Evolutionary conservation across 2,113 vertebrate genomes (phyloP).

Genomic region (Peromyscus polionotus): DNA sequence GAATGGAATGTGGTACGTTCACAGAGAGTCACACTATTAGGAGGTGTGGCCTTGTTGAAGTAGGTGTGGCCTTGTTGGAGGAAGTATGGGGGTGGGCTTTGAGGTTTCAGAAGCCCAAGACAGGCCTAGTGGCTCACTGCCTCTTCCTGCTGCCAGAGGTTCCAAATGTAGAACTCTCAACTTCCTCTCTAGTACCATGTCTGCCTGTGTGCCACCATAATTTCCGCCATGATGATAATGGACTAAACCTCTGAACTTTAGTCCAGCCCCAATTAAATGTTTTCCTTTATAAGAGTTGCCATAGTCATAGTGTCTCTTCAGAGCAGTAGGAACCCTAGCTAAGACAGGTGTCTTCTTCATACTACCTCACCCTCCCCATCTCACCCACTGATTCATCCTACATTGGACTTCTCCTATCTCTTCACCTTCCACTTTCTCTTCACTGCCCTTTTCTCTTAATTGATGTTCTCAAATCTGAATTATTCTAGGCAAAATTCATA

Average conservation of each 20-base stretch:
- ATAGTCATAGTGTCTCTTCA: neutral
- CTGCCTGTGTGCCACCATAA: neutral
- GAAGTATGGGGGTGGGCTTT: neutral
- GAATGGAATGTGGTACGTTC: neutral
- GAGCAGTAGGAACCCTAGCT: neutral
- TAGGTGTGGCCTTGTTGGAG: neutral
- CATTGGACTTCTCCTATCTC: neutral
- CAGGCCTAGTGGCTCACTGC: neutral
- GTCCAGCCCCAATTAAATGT: neutral
- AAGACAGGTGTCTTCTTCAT: neutral
- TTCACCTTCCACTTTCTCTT: neutral
- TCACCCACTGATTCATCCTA: neutral
- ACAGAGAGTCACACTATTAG: neutral
- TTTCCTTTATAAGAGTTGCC: neutral
- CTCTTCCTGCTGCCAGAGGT: neutral
- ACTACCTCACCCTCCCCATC: neutral
- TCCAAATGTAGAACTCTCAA: neutral
- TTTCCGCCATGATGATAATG: neutral
- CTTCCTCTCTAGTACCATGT: neutral
- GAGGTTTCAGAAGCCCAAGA: neutral
- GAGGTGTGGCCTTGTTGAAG: neutral
- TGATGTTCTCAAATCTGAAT: neutral
- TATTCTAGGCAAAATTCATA: neutral
- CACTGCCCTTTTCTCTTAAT: neutral
- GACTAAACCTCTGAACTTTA: neutral